A percentile compares a stretch with the other conserved stretches of the same genome.
These are phyloP conservation scores for Ciconia boyciana DNA, from an alignment of 2,113 vertebrate genomes.

Conservation along the genomic window DNA sequence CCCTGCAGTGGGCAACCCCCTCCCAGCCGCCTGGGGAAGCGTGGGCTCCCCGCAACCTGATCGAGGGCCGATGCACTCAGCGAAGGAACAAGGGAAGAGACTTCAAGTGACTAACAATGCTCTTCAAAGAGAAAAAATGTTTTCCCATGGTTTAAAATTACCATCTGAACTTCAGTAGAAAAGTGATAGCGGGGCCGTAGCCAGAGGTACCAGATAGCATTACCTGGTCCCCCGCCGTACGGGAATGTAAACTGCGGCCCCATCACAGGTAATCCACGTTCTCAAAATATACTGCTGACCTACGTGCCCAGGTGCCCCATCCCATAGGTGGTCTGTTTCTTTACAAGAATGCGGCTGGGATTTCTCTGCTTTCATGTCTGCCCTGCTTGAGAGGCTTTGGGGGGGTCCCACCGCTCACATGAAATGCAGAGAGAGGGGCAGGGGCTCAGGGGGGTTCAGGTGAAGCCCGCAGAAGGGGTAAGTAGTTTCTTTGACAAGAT, in stretches of 20 bases:
- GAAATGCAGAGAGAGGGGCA: not conserved
- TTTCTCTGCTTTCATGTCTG: slow-evolving; percentile 13
- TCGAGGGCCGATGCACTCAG: not conserved
- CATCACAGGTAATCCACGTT: not conserved
- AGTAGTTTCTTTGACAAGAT: not conserved
- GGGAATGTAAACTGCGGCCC: not conserved
- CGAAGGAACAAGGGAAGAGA: not conserved
- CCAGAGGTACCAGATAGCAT: not conserved
- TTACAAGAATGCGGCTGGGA: not conserved
- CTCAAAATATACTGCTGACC: slow-evolving; percentile 20
- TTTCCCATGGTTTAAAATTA: slow-evolving; percentile 68
- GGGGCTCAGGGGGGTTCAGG: not conserved
- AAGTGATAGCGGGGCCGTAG: not conserved
- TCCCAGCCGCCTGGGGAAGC: not conserved
- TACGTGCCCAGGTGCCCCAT: not conserved
- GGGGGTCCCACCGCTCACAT: not conserved
- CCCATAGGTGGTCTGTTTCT: slow-evolving; percentile 9
- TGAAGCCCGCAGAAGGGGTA: not conserved
- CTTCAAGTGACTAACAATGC: not conserved
- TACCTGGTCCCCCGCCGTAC: not conserved
- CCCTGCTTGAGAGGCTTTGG: not conserved
- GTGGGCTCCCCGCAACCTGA: not conserved
- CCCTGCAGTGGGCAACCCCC: not conserved
- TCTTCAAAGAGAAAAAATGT: slow-evolving; percentile 27
- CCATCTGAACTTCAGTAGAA: slow-evolving; percentile 27